Percentiles rank a stretch among this genome's conserved stretches.
phyloP scores from a whole-genome alignment of 2,797 vertebrate species.

The Mus spretus region DNA sequence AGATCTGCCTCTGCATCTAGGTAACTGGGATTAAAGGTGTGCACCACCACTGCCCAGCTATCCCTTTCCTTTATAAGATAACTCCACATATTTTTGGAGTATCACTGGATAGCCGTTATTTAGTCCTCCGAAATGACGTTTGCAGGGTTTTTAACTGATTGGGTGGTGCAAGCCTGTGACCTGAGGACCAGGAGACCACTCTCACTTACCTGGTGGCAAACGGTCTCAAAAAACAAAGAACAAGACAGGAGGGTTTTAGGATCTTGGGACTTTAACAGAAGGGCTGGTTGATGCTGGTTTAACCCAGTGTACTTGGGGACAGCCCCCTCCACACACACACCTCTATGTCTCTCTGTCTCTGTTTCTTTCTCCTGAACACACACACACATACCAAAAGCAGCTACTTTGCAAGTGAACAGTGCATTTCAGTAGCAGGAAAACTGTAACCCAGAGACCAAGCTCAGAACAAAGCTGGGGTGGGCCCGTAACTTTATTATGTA shows the following conservation, averaged over 20 bases:
- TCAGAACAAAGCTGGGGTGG: constrained; percentile 52
- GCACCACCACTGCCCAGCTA: not conserved
- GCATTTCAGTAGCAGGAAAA: not conserved
- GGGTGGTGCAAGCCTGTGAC: not conserved
- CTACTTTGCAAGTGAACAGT: not conserved
- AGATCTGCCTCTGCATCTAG: no score
- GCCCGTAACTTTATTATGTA: constrained; percentile 59
- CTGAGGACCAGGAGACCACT: not conserved
- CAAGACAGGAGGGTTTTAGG: not conserved
- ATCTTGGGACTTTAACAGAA: not conserved
- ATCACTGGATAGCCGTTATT: not conserved
- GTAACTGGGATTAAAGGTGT: not conserved
- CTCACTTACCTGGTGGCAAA: not conserved
- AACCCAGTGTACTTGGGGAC: not conserved
- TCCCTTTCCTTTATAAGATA: not conserved
- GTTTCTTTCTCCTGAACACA: no score
- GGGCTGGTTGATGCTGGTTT: not conserved
- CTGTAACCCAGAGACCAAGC: not conserved
- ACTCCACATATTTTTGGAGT: not conserved
- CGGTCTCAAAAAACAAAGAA: not conserved
- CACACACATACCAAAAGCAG: not conserved
- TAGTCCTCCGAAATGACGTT: not conserved
- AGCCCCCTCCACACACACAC: no score
- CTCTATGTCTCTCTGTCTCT: no score
- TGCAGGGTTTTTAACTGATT: not conserved